These are phyloP conservation scores for Synanthedon formicaeformis DNA, from an alignment of 2,888 invertebrate genomes.

Conservation along the genomic window DNA sequence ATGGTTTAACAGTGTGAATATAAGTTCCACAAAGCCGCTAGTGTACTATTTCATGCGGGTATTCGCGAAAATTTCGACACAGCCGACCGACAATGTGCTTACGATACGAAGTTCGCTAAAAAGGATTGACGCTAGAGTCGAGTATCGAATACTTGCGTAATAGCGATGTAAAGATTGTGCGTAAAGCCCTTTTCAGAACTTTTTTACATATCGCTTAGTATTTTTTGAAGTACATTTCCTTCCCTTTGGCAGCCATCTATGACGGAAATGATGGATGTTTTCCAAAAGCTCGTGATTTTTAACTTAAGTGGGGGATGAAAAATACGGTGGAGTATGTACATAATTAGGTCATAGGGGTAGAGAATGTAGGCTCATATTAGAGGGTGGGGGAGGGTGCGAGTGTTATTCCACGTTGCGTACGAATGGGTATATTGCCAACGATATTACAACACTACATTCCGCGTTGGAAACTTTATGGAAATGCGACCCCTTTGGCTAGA, in stretches of 20 bases:
- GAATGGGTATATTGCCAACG: constrained; percentile 45
- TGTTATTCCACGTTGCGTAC: constrained; percentile 47
- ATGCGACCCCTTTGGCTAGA: constrained; percentile 54
- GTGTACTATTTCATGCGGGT: too few relatives aligned
- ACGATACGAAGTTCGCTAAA: too few relatives aligned
- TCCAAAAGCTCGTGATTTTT: constrained; percentile 3
- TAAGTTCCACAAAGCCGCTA: too few relatives aligned
- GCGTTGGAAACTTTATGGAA: constrained; percentile 54
- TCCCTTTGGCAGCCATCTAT: too few relatives aligned
- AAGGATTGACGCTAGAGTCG: too few relatives aligned
- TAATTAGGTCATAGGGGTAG: constrained; percentile 59
- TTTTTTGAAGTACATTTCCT: constrained; percentile 5
- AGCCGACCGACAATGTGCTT: too few relatives aligned
- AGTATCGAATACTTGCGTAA: too few relatives aligned
- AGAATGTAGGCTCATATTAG: constrained; percentile 35
- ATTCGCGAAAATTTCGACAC: too few relatives aligned
- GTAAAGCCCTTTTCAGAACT: too few relatives aligned
- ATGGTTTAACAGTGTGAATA: too few relatives aligned
- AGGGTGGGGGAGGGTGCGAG: constrained; percentile 27
- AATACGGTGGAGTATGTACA: constrained; percentile 24
- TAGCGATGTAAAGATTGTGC: too few relatives aligned
- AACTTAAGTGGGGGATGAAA: constrained; percentile 8
- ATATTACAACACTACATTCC: constrained; percentile 56
- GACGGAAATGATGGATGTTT: not conserved
- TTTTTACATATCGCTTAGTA: not conserved